Conservation (phyloP, 2,888 invertebrate species). For the Ochropleura plecta region DNA sequence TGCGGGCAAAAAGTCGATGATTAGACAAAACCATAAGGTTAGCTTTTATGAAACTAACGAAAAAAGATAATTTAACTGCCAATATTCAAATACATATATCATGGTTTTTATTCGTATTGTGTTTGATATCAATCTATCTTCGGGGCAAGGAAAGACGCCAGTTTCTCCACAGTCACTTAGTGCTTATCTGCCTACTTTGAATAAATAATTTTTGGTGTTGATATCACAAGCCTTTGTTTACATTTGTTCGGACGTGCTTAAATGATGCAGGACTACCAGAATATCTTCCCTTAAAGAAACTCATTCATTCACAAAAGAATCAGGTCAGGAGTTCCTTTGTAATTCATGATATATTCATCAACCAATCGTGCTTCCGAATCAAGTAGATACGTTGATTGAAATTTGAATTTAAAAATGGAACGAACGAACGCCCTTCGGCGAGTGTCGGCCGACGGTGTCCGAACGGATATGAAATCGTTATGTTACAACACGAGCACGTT, state of each 20-base stretch:
- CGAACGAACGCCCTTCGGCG: constrained; percentile 45
- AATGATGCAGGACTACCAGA: constrained; percentile 26
- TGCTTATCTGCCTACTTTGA: no score
- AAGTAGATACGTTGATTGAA: constrained; percentile 49
- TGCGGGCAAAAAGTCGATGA: no score
- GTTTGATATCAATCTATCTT: no score
- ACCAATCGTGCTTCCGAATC: constrained; percentile 48
- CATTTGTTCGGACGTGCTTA: constrained; percentile 6
- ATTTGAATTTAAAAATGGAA: constrained; percentile 63
- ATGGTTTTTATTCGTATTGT: no score
- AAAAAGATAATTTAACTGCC: no score
- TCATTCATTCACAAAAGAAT: constrained; percentile 16
- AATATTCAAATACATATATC: no score
- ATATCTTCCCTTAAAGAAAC: constrained; percentile 19
- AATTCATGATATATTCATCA: constrained; percentile 52
- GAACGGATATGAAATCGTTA: constrained; percentile 66
- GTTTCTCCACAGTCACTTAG: no score
- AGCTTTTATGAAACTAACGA: no score
- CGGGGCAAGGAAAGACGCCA: no score
- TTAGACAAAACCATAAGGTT: no score
- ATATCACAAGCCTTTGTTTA: constrained; percentile 8
- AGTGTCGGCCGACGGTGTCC: constrained; percentile 39
- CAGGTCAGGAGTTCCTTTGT: constrained; percentile 9
- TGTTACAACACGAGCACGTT: constrained; percentile 50
- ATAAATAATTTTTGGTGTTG: no score